These are phyloP conservation scores for Apaloderma vittatum DNA, from an alignment of 2,113 vertebrate genomes.

Conservation along the genomic window DNA sequence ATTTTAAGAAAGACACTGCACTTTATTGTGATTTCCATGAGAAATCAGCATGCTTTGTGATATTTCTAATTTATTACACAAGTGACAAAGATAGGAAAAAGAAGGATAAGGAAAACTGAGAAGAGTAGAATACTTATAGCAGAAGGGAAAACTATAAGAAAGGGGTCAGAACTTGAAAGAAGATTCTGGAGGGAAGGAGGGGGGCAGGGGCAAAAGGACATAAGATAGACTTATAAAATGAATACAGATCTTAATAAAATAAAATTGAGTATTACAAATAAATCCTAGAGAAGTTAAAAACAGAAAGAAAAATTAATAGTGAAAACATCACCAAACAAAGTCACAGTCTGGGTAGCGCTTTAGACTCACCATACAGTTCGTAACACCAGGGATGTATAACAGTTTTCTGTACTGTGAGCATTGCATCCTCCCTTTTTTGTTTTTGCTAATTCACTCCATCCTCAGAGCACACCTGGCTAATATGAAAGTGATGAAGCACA, in stretches of 20 bases:
- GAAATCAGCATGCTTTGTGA: background rate
- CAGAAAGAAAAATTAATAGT: background rate
- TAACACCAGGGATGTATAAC: background rate
- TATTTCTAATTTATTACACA: background rate
- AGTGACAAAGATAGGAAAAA: background rate
- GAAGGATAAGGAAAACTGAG: background rate
- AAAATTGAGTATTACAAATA: background rate
- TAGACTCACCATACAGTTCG: background rate
- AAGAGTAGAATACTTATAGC: background rate
- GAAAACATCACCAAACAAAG: background rate
- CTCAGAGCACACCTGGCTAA: background rate
- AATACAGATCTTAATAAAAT: background rate
- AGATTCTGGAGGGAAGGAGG: accelerated
- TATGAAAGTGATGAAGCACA: background rate
- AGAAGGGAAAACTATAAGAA: background rate
- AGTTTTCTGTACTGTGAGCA: background rate
- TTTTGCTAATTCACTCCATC: background rate
- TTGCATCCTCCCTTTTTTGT: background rate
- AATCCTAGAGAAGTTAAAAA: background rate
- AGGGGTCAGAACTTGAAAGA: background rate
- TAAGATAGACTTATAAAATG: background rate
- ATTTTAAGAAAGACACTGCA: background rate
- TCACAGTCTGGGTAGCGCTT: accelerated
- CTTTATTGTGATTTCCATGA: background rate
- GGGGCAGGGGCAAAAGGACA: background rate